Percentiles rank a stretch among this genome's conserved stretches.
Evolutionary conservation across 2,797 vertebrate species (phyloP).

Genomic region (Staurois parvus): DNA sequence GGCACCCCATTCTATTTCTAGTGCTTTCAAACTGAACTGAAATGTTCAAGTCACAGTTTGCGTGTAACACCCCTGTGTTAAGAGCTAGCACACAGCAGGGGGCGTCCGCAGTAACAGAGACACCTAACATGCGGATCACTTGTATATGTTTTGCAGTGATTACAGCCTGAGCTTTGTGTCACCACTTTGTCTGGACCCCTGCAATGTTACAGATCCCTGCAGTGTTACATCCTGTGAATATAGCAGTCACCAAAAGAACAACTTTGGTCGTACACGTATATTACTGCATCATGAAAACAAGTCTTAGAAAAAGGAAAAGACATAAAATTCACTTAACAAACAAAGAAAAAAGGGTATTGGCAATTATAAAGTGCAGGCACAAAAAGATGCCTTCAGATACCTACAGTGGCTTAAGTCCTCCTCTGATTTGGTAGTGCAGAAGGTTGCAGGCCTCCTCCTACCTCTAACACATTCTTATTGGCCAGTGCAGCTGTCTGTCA

Average conservation of each 20-base stretch:
- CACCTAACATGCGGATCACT: slow-evolving; percentile 43
- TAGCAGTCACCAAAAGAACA: background rate
- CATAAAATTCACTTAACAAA: no score
- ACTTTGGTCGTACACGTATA: background rate
- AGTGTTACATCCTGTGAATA: slow-evolving; percentile 9
- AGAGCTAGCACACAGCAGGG: slow-evolving; percentile 56
- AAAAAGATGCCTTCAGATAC: no score
- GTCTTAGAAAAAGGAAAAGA: background rate
- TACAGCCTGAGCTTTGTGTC: slow-evolving; percentile 24
- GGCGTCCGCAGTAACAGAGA: slow-evolving; percentile 45
- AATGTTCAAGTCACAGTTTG: slow-evolving; percentile 50
- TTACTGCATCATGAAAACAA: background rate
- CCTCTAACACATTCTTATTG: no score
- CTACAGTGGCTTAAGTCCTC: no score
- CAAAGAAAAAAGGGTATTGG: no score
- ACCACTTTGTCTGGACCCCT: slow-evolving; percentile 26
- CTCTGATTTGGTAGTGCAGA: no score
- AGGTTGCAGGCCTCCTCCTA: no score
- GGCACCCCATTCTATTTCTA: slow-evolving; percentile 51
- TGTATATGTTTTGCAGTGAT: slow-evolving; percentile 32
- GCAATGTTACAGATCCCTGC: background rate
- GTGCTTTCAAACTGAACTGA: slow-evolving; percentile 27
- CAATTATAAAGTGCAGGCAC: no score
- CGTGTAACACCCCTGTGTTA: slow-evolving; percentile 43
- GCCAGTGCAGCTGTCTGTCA: no score